phyloP scores from a whole-genome alignment of 1,140 invertebrate species.

The Micrasema longulum region DNA sequence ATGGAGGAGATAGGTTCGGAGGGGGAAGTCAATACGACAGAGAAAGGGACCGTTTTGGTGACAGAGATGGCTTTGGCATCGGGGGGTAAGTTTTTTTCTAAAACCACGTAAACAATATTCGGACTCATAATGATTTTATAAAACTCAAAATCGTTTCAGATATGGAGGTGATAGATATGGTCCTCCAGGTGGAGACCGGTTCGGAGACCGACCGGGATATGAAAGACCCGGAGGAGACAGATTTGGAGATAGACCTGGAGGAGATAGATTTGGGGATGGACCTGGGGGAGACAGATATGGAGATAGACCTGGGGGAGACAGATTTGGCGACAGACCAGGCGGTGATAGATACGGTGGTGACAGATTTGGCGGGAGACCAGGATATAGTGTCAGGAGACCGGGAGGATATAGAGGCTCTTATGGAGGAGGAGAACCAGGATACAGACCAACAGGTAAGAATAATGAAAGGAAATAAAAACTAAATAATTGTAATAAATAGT shows the following conservation, averaged over 20 bases:
- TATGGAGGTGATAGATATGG: slow-evolving; percentile 50
- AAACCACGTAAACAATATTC: no score
- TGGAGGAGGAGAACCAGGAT: slow-evolving; percentile 51
- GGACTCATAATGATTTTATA: no score
- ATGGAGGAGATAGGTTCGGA: slow-evolving; percentile 50
- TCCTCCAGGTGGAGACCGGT: slow-evolving; percentile 54
- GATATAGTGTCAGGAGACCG: slow-evolving; percentile 37
- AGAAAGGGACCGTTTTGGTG: slow-evolving; percentile 52
- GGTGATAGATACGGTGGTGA: slow-evolving; percentile 10
- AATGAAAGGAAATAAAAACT: no score
- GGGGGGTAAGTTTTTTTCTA: slow-evolving; percentile 38
- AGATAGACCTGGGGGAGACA: slow-evolving; percentile 49
- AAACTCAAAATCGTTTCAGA: background rate
- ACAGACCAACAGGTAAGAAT: slow-evolving; percentile 53
- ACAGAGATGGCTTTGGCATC: slow-evolving; percentile 29
- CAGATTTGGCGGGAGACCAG: slow-evolving; percentile 36
- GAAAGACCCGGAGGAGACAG: slow-evolving; percentile 54
- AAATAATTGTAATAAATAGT: no score
- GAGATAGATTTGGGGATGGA: slow-evolving; percentile 49
- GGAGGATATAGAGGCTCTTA: slow-evolving; percentile 56
- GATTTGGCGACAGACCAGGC: slow-evolving; percentile 55
- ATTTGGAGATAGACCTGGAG: background rate
- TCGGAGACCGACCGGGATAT: no score
- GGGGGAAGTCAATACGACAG: slow-evolving; percentile 50
- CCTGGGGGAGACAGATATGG: slow-evolving; percentile 56